Conservation (phyloP, 2,888 invertebrate species). For the Tinea pellionella region DNA sequence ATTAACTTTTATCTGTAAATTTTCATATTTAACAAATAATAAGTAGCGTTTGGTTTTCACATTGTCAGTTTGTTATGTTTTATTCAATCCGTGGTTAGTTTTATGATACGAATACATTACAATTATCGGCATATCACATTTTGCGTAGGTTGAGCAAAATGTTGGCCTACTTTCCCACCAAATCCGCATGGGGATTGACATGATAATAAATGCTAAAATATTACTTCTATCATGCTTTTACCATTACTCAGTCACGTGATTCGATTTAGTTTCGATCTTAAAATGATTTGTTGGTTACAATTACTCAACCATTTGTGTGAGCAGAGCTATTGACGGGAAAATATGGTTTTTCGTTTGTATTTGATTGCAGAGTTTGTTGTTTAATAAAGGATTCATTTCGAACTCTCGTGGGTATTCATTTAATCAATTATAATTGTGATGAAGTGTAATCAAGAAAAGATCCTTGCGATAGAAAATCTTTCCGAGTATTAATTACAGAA, state of each 20-base stretch:
- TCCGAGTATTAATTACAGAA: no score
- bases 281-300: background rate
- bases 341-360: background rate
- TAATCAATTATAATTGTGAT: background rate
- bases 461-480: no score
- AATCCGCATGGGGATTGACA: conserved; percentile 6
- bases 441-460: no score
- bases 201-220: conserved; percentile 14
- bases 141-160: background rate
- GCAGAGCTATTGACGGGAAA: background rate
- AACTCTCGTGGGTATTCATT: background rate
- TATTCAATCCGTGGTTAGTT: background rate
- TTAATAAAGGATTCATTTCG: background rate
- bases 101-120: background rate
- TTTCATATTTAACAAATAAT: background rate
- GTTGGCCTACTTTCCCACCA: conserved; percentile 1
- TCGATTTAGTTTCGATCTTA: background rate
- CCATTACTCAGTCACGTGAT: background rate
- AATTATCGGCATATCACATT: background rate
- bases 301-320: background rate
- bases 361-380: background rate
- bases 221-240: background rate
- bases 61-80: background rate
- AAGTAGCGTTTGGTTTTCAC: background rate
- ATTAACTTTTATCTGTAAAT: background rate